phyloP scores from a whole-genome alignment of 1,140 invertebrate species.

The Musca domestica region DNA sequence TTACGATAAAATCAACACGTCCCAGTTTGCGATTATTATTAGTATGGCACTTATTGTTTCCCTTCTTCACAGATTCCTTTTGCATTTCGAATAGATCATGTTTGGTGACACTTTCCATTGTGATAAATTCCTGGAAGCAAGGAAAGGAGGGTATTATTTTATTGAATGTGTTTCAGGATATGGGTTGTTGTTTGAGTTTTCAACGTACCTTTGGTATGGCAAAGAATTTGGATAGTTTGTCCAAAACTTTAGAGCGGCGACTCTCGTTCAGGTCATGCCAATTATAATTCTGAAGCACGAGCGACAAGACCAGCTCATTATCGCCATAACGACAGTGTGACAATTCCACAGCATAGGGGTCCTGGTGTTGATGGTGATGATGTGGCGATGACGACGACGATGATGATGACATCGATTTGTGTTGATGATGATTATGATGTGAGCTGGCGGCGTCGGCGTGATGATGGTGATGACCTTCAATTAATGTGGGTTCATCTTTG shows the following conservation, averaged over 20 bases:
- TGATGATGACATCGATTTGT: neutral
- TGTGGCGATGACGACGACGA: neutral
- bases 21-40: slow-evolving; percentile 33
- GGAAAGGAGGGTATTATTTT: too few relatives aligned
- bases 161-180: neutral
- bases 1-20: slow-evolving; percentile 48
- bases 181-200: neutral
- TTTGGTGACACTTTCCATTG: slow-evolving; percentile 41
- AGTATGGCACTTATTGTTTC: slow-evolving; percentile 40
- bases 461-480: slow-evolving; percentile 13
- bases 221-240: slow-evolving; percentile 51
- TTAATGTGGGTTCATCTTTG: slow-evolving; percentile 41
- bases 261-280: slow-evolving; percentile 44
- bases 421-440: slow-evolving; percentile 12
- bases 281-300: slow-evolving; percentile 44
- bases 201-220: slow-evolving; percentile 53
- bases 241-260: slow-evolving; percentile 43
- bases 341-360: slow-evolving; percentile 47
- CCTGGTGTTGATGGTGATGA: slow-evolving; percentile 33
- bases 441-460: neutral
- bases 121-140: slow-evolving; percentile 44
- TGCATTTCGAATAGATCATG: slow-evolving; percentile 44
- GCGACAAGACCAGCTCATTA: slow-evolving; percentile 47
- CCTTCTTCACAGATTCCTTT: slow-evolving; percentile 42
- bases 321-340: slow-evolving; percentile 46